These are phyloP conservation scores for Sebastes minor DNA, from an alignment of 2,797 vertebrate genomes.

Conservation along the genomic window DNA sequence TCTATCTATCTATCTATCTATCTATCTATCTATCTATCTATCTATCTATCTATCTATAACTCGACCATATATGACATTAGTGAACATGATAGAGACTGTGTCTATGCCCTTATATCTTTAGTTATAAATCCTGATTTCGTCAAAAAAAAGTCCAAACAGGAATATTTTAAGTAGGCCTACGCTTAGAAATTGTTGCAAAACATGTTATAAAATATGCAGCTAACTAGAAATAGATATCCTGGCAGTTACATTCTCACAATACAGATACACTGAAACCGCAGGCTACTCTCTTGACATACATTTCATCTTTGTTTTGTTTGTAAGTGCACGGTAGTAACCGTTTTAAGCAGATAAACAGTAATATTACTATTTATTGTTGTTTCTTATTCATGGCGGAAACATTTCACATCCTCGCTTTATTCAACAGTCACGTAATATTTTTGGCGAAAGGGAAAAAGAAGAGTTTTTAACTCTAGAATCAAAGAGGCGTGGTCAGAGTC, in stretches of 20 bases:
- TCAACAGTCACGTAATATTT: neutral
- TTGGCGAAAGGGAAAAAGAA: too few relatives aligned
- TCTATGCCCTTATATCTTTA: too few relatives aligned
- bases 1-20: too few relatives aligned
- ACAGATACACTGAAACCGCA: accelerated
- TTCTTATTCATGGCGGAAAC: neutral
- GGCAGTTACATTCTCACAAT: neutral
- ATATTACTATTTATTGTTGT: neutral
- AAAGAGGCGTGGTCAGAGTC: neutral
- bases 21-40: too few relatives aligned
- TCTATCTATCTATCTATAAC: too few relatives aligned
- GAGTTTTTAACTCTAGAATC: too few relatives aligned
- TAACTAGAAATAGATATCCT: neutral
- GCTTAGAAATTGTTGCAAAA: neutral
- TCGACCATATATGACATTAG: too few relatives aligned
- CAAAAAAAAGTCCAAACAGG: too few relatives aligned
- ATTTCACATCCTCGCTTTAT: neutral
- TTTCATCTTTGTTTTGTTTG: neutral
- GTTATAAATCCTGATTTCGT: too few relatives aligned
- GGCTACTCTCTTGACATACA: neutral
- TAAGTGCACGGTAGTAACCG: too few relatives aligned
- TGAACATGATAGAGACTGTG: too few relatives aligned
- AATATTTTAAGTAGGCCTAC: too few relatives aligned
- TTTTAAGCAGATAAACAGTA: neutral
- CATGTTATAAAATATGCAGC: neutral